Evolutionary conservation across 1,140 invertebrate genomes (phyloP).

Genomic region (Thaumatotibia leucotreta): DNA sequence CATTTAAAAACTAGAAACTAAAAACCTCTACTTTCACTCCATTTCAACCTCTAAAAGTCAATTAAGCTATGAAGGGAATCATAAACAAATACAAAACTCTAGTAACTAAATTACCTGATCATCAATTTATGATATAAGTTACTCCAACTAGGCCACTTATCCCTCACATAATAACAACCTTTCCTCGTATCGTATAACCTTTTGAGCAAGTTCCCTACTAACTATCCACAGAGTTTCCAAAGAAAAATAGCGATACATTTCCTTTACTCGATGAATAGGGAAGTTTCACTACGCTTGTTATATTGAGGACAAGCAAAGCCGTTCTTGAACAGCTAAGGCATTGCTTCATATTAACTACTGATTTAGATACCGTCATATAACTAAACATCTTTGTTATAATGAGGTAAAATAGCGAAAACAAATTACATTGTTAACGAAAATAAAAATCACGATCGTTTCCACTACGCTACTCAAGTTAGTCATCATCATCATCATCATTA

Average conservation of each 20-base stretch:
- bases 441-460: too few species aligned
- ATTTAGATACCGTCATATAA: too few species aligned
- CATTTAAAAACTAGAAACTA: too few species aligned
- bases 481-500: too few species aligned
- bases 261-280: slow-evolving; percentile 1
- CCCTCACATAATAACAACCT: neutral
- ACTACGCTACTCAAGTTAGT: too few species aligned
- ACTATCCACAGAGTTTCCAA: slow-evolving; percentile 36
- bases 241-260: slow-evolving; percentile 42
- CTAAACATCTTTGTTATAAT: too few species aligned
- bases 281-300: neutral
- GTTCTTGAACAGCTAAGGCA: neutral
- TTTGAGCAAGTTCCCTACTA: slow-evolving; percentile 30
- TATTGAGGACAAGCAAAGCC: neutral
- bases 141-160: slow-evolving; percentile 5
- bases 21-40: too few species aligned
- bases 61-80: too few species aligned
- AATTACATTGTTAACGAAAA: too few species aligned
- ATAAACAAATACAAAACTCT: neutral
- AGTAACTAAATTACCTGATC: neutral
- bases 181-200: slow-evolving; percentile 25
- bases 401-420: too few species aligned
- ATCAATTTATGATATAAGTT: neutral
- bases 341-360: too few species aligned
- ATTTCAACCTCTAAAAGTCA: too few species aligned